Base-by-base conservation (phyloP, 2,113 vertebrate species). In the Tauraco erythrolophus region DNA sequence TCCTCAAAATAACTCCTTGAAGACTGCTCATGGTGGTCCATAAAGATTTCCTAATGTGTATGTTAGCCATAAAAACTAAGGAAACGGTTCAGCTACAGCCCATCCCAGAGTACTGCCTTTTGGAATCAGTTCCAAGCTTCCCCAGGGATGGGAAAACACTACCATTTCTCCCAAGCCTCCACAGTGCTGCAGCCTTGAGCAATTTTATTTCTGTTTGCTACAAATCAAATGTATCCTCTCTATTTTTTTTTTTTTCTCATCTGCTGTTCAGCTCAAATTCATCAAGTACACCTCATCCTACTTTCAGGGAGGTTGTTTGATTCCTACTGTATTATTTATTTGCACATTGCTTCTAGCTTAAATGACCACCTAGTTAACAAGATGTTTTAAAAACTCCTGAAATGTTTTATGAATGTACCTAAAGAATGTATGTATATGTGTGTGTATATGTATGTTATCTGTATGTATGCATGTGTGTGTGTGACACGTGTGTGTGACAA, bases 141-240 rank as follows among this genome's bases (percentile, higher is more conserved):
- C 66, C 33, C 23, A 50, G 66, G n/a, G 37, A 92, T 1, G 8
- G 75, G 57, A 79, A 92, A 92, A 66, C 10, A 53, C 51, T 83
- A 81, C 66, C 46, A 50, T 85, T 96, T 94, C 84, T 90, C 75
- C 75, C 35, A 91, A 85, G 53, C 53, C 19, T 96, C 82, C 91
- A 94, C 89, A 85, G 66, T 68, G 43, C 75, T 94, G 79, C 83
- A 96, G 91, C 91, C 93, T 92, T 90, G 89, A 97, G 75, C 83
- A 95, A 56, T 86, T 95, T 96, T 88, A 88, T 71, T 94, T 86
- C 66, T 2, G 3, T 79, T 76, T 91, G 11, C 53, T 91, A 83
- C 46, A 81, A 77, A 94, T 5, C 46, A 81, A 77, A 94, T 5
- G n/a, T 45, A 70, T 74, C 50, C 7, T 81, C 30, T 87, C 5